A percentile compares a stretch with the other conserved stretches of the same genome.
Conservation (phyloP, 2,113 vertebrate genomes). For the Lethenteron camtschaticum region DNA sequence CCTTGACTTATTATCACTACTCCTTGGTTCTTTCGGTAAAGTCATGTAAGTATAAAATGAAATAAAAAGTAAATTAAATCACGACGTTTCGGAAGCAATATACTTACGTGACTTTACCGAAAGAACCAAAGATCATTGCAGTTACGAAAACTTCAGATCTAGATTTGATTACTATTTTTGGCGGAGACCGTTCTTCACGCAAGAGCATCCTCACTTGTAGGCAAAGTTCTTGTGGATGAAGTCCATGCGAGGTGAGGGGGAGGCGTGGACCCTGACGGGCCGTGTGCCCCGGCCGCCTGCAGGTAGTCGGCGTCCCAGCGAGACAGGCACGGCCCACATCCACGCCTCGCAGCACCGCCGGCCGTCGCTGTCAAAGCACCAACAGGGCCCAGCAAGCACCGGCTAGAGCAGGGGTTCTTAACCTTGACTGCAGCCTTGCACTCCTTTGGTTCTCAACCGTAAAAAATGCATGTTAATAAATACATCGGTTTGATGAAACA, state of each 20-base stretch:
- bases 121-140: no score
- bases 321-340: constrained; percentile 38
- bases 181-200: background rate
- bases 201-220: constrained; percentile 45
- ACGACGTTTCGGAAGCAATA: no score
- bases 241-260: constrained; percentile 52
- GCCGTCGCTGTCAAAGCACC: constrained; percentile 33
- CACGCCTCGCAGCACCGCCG: constrained; percentile 45
- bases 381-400: no score
- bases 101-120: no score
- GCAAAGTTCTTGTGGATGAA: constrained; percentile 86
- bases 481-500: no score
- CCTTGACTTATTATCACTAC: no score
- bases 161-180: no score
- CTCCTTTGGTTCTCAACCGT: no score
- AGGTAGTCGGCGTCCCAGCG: constrained; percentile 64
- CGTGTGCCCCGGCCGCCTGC: constrained; percentile 25
- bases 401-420: no score
- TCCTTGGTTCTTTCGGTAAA: background rate
- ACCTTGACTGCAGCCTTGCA: no score
- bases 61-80: background rate
- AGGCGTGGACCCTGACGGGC: constrained; percentile 68
- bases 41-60: background rate
- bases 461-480: no score
- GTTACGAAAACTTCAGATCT: no score